Evolutionary conservation across 2,797 vertebrate species (phyloP).

Genomic region (Petrocephalus sullivani): DNA sequence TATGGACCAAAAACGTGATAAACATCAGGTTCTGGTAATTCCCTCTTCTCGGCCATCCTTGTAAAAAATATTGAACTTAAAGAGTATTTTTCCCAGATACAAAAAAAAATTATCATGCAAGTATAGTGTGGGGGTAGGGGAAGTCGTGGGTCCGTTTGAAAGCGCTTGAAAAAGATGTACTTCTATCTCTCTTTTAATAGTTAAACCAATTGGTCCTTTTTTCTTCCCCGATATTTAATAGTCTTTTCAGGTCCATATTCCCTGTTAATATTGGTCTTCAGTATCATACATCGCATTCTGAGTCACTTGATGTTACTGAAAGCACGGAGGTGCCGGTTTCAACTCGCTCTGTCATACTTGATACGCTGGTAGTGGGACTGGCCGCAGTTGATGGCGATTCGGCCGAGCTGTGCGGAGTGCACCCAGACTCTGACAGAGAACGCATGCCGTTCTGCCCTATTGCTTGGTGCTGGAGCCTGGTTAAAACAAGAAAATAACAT

Average conservation of each 20-base stretch:
- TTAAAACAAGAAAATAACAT: conserved; percentile 59
- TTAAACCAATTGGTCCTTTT: conserved; percentile 75
- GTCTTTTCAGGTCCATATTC: conserved; percentile 75
- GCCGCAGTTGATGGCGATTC: conserved; percentile 96
- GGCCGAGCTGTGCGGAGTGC: conserved; percentile 93
- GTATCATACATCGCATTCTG: conserved; percentile 99
- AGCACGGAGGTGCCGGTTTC: conserved; percentile 96
- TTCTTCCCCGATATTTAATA: conserved; percentile 72
- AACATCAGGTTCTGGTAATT: conserved; percentile 75
- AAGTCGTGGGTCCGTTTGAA: conserved; percentile 83
- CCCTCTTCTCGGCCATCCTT: conserved; percentile 87
- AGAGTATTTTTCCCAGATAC: conserved; percentile 70
- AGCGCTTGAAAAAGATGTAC: conserved; percentile 90
- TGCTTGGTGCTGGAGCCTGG: conserved; percentile 96
- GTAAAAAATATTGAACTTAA: conserved; percentile 62
- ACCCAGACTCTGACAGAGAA: conserved; percentile 92
- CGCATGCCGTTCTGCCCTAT: conserved; percentile 96
- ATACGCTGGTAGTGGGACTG: conserved; percentile 96
- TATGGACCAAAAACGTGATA: conserved; percentile 64
- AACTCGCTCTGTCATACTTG: conserved; percentile 91
- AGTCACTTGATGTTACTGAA: conserved; percentile 98
- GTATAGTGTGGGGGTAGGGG: conserved; percentile 56
- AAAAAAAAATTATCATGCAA: conserved; percentile 85
- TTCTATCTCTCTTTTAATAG: conserved; percentile 80
- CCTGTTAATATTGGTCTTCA: conserved; percentile 75